phyloP scores from a whole-genome alignment of 1,140 invertebrate genomes.

The Physella acuta region DNA sequence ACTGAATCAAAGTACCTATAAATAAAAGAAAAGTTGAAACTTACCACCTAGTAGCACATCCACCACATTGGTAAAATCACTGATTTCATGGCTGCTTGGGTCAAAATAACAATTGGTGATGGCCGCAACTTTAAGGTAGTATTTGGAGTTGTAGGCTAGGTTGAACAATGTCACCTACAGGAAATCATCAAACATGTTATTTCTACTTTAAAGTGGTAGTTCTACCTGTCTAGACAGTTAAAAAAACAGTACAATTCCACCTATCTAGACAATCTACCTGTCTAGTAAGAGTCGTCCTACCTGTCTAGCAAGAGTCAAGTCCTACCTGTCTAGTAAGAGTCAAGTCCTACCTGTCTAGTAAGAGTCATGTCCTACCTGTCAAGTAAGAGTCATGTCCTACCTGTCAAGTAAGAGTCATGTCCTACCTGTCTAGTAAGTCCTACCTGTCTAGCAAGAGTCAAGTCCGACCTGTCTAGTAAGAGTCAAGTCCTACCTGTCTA shows the following conservation, averaged over 20 bases:
- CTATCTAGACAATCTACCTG: too few relatives aligned
- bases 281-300: too few relatives aligned
- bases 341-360: not conserved
- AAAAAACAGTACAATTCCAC: too few relatives aligned
- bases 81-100: not conserved
- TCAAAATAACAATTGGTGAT: conserved; percentile 10
- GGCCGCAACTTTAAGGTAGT: conserved; percentile 12
- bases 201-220: too few relatives aligned
- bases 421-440: too few relatives aligned
- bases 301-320: too few relatives aligned
- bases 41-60: conserved; percentile 5
- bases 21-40: not conserved
- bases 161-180: not conserved
- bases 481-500: too few relatives aligned
- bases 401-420: too few relatives aligned
- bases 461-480: too few relatives aligned
- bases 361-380: not conserved
- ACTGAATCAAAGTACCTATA: not conserved
- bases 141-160: not conserved
- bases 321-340: not conserved
- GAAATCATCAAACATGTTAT: too few relatives aligned
- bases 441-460: too few relatives aligned
- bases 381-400: conserved; percentile 5
- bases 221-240: too few relatives aligned
- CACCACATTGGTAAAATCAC: conserved; percentile 7